phyloP scores from a whole-genome alignment of 2,113 vertebrate species.

The Xiphorhynchus elegans region DNA sequence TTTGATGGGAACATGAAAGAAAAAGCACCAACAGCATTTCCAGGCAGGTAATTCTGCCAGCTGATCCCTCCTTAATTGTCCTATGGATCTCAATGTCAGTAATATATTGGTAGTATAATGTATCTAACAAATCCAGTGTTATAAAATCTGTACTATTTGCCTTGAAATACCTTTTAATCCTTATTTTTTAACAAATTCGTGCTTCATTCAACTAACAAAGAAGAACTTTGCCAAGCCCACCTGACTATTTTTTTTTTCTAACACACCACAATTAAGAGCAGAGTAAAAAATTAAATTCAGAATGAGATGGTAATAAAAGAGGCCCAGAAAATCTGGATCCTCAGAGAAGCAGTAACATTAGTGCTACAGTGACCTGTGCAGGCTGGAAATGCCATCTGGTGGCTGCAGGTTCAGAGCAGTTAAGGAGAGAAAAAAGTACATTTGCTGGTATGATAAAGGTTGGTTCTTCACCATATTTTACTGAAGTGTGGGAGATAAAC shows the following conservation, averaged over 20 bases:
- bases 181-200: background rate
- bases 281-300: background rate
- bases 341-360: rapidly evolving
- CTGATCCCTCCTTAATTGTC: background rate
- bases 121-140: background rate
- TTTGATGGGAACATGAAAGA: background rate
- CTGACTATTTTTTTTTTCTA: background rate
- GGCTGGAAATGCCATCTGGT: conserved; percentile 64
- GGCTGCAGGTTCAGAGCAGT: conserved; percentile 1
- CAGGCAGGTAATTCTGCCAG: background rate
- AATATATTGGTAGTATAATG: rapidly evolving
- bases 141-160: background rate
- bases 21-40: background rate
- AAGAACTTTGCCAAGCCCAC: background rate
- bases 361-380: background rate
- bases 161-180: background rate
- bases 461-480: background rate
- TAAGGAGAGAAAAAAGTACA: background rate
- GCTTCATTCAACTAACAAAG: background rate
- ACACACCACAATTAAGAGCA: background rate
- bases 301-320: background rate
- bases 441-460: background rate
- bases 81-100: background rate
- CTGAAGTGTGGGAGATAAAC: background rate
- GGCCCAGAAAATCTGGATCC: background rate